phyloP scores from a whole-genome alignment of 2,797 vertebrate genomes.

The Sarcoramphus papa region DNA sequence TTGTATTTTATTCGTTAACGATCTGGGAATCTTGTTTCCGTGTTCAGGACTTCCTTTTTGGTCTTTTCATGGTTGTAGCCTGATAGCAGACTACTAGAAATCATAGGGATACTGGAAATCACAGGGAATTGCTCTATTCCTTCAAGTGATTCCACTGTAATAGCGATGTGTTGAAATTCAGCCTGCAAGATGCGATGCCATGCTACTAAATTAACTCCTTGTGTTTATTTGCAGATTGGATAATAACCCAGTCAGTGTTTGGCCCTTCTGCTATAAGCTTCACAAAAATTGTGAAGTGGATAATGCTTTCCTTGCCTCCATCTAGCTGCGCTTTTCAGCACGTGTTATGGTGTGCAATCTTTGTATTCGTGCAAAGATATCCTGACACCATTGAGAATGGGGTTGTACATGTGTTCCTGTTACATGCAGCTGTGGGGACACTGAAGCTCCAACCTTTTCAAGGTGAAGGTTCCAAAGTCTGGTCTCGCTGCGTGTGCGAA shows the following conservation, averaged over 20 bases:
- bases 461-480: background rate
- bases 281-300: background rate
- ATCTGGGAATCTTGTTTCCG: background rate
- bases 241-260: background rate
- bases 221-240: background rate
- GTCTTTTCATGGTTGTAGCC: background rate
- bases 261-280: background rate
- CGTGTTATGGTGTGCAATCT: rapidly evolving
- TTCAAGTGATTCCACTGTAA: background rate
- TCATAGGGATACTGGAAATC: background rate
- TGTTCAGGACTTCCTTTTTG: background rate
- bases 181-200: background rate
- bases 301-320: background rate
- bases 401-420: rapidly evolving
- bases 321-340: background rate
- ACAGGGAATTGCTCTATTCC: background rate
- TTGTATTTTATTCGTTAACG: background rate
- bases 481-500: rapidly evolving
- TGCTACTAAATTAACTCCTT: background rate
- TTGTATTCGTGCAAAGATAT: rapidly evolving
- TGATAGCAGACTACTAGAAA: background rate
- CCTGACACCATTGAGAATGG: background rate
- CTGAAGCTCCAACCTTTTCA: background rate
- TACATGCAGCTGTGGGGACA: background rate
- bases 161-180: background rate